These are phyloP conservation scores for Chironomus tentans DNA, from an alignment of 2,888 invertebrate species.

Conservation along the genomic window DNA sequence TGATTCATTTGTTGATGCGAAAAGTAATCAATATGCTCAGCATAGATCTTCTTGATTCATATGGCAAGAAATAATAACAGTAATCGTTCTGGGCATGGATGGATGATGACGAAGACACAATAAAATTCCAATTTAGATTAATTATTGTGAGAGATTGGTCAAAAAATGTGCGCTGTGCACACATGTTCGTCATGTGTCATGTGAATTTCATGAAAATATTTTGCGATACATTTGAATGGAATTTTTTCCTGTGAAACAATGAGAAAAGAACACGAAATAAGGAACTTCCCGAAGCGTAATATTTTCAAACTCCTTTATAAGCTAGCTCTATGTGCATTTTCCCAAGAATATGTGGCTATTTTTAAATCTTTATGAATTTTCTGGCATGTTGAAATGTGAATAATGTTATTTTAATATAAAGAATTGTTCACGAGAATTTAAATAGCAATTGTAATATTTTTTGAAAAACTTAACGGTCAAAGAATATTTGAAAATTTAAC, in stretches of 20 bases:
- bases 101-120: neutral
- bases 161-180: neutral
- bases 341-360: too few relatives aligned
- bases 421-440: too few relatives aligned
- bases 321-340: too few relatives aligned
- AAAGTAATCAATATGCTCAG: neutral
- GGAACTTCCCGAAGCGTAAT: too few relatives aligned
- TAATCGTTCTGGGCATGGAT: neutral
- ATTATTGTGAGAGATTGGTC: neutral
- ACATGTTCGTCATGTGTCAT: conserved; percentile 19
- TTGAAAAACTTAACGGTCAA: too few relatives aligned
- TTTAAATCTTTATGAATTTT: neutral
- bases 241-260: neutral
- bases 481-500: too few relatives aligned
- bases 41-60: neutral
- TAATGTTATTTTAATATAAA: too few relatives aligned
- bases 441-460: too few relatives aligned
- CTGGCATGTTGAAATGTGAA: too few relatives aligned
- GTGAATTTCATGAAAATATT: neutral
- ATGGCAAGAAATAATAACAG: neutral
- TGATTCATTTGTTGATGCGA: neutral
- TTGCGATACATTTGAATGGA: neutral
- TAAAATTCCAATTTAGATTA: conserved; percentile 22
- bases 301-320: too few relatives aligned
- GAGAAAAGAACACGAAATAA: too few relatives aligned